Percentiles rank a stretch among this genome's conserved stretches.
phyloP scores from a whole-genome alignment of 2,113 vertebrate genomes.

The Eira barbara region DNA sequence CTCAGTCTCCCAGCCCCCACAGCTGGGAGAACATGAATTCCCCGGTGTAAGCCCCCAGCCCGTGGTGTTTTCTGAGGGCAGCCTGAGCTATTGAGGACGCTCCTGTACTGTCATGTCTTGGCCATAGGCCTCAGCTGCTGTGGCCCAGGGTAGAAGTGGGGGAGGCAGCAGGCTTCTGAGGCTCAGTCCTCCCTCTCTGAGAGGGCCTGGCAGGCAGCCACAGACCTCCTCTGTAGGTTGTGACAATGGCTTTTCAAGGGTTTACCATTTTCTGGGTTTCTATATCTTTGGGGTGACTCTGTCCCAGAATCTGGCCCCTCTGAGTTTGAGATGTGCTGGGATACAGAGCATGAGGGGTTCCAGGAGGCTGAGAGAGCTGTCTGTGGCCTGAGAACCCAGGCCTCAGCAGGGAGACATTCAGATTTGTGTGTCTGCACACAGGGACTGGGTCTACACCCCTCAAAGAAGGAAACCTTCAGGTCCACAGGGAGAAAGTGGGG shows the following conservation, averaged over 20 bases:
- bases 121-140: background rate
- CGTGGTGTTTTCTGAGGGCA: background rate
- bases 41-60: background rate
- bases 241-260: background rate
- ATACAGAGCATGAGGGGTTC: background rate
- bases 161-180: background rate
- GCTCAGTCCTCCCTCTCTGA: background rate
- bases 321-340: background rate
- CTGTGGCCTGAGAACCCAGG: background rate
- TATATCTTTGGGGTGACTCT: background rate
- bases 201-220: background rate
- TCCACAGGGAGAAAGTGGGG: rapidly evolving
- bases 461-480: background rate
- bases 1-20: background rate
- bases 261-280: background rate
- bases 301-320: background rate
- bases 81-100: background rate
- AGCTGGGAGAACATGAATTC: background rate
- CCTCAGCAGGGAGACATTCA: background rate
- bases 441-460: too few species aligned
- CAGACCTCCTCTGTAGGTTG: background rate
- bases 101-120: background rate
- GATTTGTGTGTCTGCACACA: background rate
- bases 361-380: background rate
- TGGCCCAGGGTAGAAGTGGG: background rate